Conservation (phyloP, 1,140 invertebrate genomes). For the Drosophila pandora region DNA sequence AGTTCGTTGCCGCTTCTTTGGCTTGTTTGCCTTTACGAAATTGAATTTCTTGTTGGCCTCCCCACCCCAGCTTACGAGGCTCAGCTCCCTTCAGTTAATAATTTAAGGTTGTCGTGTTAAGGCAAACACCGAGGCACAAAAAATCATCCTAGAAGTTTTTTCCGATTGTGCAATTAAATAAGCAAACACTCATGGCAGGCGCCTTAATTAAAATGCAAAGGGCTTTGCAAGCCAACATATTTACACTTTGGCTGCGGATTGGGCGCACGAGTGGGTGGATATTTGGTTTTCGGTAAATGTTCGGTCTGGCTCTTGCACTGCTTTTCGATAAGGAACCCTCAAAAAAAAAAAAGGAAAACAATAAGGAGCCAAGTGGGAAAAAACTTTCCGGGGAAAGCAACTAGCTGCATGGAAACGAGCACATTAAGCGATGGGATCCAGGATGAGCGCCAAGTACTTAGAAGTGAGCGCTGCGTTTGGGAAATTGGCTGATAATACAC, state of each 20-base stretch:
- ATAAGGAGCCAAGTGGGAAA: conserved; percentile 5
- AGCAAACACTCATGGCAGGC: conserved; percentile 61
- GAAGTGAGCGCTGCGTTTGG: conserved; percentile 28
- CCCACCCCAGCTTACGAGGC: not conserved
- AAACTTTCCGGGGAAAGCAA: conserved; percentile 21
- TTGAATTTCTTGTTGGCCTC: conserved; percentile 68
- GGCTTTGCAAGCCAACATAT: conserved; percentile 50
- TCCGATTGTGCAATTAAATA: conserved; percentile 79
- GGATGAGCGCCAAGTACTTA: conserved; percentile 49
- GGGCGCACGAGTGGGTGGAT: conserved; percentile 9
- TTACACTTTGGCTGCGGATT: conserved; percentile 41
- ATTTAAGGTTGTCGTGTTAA: conserved; percentile 74
- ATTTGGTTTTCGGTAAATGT: conserved; percentile 23
- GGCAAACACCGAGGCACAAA: conserved; percentile 60
- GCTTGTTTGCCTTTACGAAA: conserved; percentile 78
- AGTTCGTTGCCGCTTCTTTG: conserved; percentile 19
- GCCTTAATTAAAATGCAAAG: conserved; percentile 75
- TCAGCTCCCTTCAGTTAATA: conserved; percentile 51
- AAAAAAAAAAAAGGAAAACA: conserved; percentile 7
- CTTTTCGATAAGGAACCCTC: conserved; percentile 42
- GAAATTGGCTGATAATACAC: conserved; percentile 68
- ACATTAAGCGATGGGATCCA: conserved; percentile 36
- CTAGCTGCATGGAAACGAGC: conserved; percentile 55
- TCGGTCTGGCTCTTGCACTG: conserved; percentile 22
- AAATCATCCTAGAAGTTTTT: conserved; percentile 63